phyloP scores from a whole-genome alignment of 2,113 vertebrate species.

The Pyxicephalus adspersus region DNA sequence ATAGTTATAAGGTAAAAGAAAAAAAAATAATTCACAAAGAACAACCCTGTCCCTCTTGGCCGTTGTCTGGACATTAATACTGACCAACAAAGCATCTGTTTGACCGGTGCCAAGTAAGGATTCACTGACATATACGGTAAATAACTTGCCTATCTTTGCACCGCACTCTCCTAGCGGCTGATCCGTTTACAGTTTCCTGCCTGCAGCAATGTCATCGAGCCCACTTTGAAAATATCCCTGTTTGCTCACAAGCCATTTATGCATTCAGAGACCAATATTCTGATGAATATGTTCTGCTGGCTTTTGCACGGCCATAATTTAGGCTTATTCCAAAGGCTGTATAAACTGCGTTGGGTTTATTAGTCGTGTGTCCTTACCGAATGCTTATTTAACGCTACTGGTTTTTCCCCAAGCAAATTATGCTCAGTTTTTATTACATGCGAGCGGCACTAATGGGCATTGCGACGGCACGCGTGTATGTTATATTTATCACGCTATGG shows the following conservation, averaged over 20 bases:
- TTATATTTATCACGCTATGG: constrained; percentile 3
- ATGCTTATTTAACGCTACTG: constrained; percentile 16
- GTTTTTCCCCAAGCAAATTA: not conserved
- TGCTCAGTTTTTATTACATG: not conserved
- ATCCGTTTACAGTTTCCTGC: not conserved
- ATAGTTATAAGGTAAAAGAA: no score
- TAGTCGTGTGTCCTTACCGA: not conserved
- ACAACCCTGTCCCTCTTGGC: no score
- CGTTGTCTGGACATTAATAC: no score
- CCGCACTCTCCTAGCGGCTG: not conserved
- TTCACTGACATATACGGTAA: not conserved
- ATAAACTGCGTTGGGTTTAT: not conserved
- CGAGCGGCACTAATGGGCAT: not conserved
- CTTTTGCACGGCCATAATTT: not conserved
- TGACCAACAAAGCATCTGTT: no score
- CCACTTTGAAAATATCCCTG: not conserved
- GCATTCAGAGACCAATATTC: not conserved
- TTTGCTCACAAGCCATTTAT: not conserved
- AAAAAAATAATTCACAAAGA: no score
- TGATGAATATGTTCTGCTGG: not conserved
- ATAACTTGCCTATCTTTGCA: not conserved
- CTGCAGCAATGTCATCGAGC: not conserved
- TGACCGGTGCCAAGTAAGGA: no score
- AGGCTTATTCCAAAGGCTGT: not conserved
- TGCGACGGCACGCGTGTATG: not conserved